Evolutionary conservation across 2,797 vertebrate species (phyloP).

Genomic region (Falco columbarius): DNA sequence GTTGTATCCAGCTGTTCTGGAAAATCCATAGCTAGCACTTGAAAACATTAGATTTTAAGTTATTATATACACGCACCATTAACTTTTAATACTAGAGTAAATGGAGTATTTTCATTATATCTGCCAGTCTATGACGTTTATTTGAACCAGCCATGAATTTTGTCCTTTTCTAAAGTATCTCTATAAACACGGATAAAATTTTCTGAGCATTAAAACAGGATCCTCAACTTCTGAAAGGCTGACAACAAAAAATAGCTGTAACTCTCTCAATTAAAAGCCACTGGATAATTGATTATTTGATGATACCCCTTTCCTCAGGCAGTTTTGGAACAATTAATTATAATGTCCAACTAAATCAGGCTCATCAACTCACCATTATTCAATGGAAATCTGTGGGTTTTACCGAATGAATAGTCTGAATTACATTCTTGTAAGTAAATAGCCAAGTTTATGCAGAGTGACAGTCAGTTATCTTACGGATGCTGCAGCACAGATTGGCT

Average conservation of each 20-base stretch:
- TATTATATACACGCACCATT: constrained; percentile 25
- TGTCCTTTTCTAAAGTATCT: background rate
- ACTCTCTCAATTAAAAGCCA: constrained; percentile 54
- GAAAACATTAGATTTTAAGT: constrained; percentile 29
- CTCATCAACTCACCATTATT: constrained; percentile 59
- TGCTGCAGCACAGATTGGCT: background rate
- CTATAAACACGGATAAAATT: constrained; percentile 8
- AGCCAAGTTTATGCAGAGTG: constrained; percentile 19
- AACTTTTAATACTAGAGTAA: constrained; percentile 28
- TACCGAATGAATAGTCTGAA: constrained; percentile 56
- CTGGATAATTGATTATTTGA: constrained; percentile 48
- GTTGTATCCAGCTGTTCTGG: constrained; percentile 14
- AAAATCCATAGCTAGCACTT: constrained; percentile 34
- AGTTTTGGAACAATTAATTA: constrained; percentile 58
- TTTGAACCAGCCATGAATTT: constrained; percentile 4
- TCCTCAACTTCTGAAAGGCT: constrained; percentile 25
- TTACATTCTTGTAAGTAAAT: constrained; percentile 57
- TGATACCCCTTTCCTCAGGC: constrained; percentile 15
- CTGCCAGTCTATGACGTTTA: background rate
- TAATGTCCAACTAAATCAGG: constrained; percentile 47
- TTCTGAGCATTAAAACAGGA: constrained; percentile 14
- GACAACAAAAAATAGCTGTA: background rate
- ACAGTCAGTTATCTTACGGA: background rate
- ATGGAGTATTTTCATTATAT: background rate
- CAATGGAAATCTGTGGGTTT: constrained; percentile 62